Base-by-base conservation (phyloP, 2,888 invertebrate genomes). In the Brachypterus glaber region DNA sequence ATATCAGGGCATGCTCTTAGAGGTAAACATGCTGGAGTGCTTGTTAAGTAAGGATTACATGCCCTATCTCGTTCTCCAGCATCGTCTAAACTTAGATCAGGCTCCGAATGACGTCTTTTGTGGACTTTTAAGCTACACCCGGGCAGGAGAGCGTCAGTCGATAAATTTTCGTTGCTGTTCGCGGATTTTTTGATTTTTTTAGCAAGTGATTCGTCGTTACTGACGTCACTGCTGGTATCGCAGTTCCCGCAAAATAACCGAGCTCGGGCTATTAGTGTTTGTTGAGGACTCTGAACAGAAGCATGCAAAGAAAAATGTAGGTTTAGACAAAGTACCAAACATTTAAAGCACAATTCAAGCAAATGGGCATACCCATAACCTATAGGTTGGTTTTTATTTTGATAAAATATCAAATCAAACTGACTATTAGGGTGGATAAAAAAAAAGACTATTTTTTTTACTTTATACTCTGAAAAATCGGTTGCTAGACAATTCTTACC, bases 221-320 rank as follows among this genome's bases (percentile, higher is more conserved):
- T 54, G 31, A 50, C 46, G 14, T 55, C 57, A 11, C 53, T 47
- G 44, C 59, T 62, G 9, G 56, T 51, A 43, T 64, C 62, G 47
- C 59, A 63, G 45, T 62, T 63, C 33, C 60, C 58, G 48, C 65
- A 66, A 48, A 66, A 64, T 17, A 66, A 51, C 31, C 58, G 55
- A 34, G 58, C 53, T 37, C 54, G 54, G n/a, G 58, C 38, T 24
- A 54, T 49, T 26, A 54, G 43, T 30, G 51, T 50, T 33, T 53
- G 50, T 33, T 43, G 49, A 14, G 9, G 47, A 15, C 45, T 40
- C 37, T 46, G 36, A 37, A 59, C 54, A 40, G 9, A 40, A 42
- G 32, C 33, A 21, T 50, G 49, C 50, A 38, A 30, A 39, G 40
- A 37, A 40, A 33, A 40, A 43, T 26, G 24, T 33, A 44, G n/a